phyloP scores from a whole-genome alignment of 2,888 invertebrate species.

The Rapana venosa region DNA sequence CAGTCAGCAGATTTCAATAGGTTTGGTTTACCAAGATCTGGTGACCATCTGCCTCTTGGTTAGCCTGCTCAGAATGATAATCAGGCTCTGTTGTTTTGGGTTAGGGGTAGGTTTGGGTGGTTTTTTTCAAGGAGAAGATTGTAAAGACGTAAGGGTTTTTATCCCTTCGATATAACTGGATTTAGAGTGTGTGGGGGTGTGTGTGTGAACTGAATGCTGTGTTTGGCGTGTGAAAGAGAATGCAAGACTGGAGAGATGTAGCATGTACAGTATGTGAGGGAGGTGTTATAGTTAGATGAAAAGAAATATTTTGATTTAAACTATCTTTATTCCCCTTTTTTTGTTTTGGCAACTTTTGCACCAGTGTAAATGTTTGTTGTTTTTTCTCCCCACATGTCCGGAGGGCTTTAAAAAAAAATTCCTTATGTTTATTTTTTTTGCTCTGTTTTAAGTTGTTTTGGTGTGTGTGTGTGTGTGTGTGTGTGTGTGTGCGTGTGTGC shows the following conservation, averaged over 20 bases:
- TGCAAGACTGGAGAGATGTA: background rate
- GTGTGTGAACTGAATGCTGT: background rate
- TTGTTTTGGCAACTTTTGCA: background rate
- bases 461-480: no score
- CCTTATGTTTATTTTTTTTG: no score
- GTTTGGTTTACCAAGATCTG: background rate
- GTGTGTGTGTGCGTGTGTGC: no score
- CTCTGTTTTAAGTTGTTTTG: no score
- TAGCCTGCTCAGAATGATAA: background rate
- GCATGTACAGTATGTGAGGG: background rate
- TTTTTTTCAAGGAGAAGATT: background rate
- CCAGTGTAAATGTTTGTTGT: background rate
- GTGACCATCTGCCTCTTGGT: background rate
- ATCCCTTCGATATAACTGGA: background rate
- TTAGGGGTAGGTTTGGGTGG: background rate
- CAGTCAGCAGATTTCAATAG: background rate
- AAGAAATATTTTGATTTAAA: background rate
- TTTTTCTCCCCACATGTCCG: background rate
- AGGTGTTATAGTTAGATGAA: background rate
- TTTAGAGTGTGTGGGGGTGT: background rate
- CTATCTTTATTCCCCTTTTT: background rate
- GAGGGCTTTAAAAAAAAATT: no score
- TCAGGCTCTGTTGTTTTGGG: background rate
- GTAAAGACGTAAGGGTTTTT: background rate
- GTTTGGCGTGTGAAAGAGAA: background rate